phyloP scores from a whole-genome alignment of 2,888 invertebrate species.

The Noctua comes region DNA sequence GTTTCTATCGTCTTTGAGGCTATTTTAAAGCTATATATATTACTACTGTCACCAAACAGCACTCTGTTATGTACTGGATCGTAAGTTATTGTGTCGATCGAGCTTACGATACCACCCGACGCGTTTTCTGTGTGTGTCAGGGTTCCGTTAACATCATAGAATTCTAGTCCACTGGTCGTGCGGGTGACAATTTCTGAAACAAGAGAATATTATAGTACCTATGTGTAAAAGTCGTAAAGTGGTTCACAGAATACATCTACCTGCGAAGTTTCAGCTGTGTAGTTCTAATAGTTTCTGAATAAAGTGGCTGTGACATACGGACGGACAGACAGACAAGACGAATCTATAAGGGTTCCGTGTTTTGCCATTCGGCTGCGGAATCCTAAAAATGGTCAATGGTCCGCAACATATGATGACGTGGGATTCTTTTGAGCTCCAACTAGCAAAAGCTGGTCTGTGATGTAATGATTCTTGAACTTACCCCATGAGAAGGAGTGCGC shows the following conservation, averaged over 20 bases:
- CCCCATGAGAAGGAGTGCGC: background rate
- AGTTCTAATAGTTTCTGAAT: too few species aligned
- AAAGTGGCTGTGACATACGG: too few species aligned
- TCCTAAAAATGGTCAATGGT: background rate
- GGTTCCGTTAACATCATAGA: background rate
- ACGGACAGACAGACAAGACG: too few species aligned
- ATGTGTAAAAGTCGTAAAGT: too few species aligned
- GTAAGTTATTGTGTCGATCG: background rate
- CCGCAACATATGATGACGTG: background rate
- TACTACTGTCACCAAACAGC: background rate
- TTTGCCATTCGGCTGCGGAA: too few species aligned
- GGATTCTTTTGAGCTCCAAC: background rate
- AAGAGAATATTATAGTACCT: background rate
- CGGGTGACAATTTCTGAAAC: conserved; percentile 7
- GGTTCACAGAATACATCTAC: too few species aligned
- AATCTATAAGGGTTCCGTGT: too few species aligned
- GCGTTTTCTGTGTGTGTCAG: background rate
- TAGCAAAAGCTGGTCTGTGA: background rate
- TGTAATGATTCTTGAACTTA: background rate
- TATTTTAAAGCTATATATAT: background rate
- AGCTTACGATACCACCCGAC: background rate
- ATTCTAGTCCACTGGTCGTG: background rate
- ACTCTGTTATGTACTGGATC: conserved; percentile 1
- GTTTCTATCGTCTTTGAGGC: background rate
- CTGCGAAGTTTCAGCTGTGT: too few species aligned